phyloP scores from a whole-genome alignment of 2,113 vertebrate species.

The Megaleporinus macrocephalus region DNA sequence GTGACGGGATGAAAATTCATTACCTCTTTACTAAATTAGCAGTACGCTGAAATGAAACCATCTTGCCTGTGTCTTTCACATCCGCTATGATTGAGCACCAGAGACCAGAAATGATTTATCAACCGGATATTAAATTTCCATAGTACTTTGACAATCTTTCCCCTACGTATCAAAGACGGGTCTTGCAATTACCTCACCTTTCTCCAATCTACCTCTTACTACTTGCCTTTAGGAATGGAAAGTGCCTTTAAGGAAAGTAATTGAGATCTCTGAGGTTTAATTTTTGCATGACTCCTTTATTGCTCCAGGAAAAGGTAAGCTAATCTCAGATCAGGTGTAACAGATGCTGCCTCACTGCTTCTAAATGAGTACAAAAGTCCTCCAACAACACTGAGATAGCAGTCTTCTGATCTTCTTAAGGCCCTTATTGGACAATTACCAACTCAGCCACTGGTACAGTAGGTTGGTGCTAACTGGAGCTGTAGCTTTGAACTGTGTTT shows the following conservation, averaged over 20 bases:
- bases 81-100: constrained; percentile 50
- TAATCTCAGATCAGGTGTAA: constrained; percentile 8
- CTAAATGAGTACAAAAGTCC: neutral
- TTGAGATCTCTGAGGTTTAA: constrained; percentile 16
- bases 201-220: neutral
- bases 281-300: neutral
- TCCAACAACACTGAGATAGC: constrained; percentile 30
- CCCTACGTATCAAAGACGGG: constrained; percentile 28
- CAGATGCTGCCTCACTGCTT: too few species aligned
- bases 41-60: constrained; percentile 46
- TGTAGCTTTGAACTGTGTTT: constrained; percentile 36
- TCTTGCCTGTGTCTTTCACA: constrained; percentile 53
- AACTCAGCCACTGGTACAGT: constrained; percentile 19
- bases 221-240: too few species aligned
- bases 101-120: constrained; percentile 49
- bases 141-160: constrained; percentile 47
- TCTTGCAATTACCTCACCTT: constrained; percentile 27
- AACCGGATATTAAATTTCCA: constrained; percentile 54
- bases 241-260: constrained; percentile 15
- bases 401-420: constrained; percentile 38
- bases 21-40: constrained; percentile 57
- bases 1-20: constrained; percentile 52
- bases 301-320: neutral
- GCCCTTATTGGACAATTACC: constrained; percentile 34
- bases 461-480: constrained; percentile 36